Percentiles rank a stretch among this genome's conserved stretches.
Conservation (phyloP, 2,113 vertebrate species). For the Brienomyrus brachyistius region DNA sequence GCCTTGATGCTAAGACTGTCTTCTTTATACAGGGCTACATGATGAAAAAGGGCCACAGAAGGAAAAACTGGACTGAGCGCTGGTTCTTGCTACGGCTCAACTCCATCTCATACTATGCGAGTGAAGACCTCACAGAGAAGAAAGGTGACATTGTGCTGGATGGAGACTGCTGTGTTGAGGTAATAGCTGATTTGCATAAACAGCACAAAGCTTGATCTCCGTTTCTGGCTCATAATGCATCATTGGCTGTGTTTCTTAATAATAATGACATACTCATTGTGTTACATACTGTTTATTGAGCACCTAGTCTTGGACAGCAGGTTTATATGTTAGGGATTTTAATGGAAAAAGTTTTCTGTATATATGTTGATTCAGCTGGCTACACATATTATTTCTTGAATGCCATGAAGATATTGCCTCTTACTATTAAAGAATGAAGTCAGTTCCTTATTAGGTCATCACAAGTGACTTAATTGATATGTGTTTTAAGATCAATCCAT, state of each 20-base stretch:
- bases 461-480: neutral
- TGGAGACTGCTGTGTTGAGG: conserved; percentile 82
- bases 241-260: neutral
- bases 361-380: neutral
- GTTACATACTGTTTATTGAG: neutral
- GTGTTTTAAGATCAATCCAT: neutral
- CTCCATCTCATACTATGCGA: conserved; percentile 82
- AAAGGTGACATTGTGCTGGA: conserved; percentile 86
- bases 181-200: conserved; percentile 36
- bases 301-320: neutral
- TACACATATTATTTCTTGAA: neutral
- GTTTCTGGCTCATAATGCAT: neutral
- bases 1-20: neutral
- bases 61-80: conserved; percentile 97
- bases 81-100: conserved; percentile 89
- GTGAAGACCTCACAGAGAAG: conserved; percentile 87
- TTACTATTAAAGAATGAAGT: neutral
- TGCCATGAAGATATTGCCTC: neutral
- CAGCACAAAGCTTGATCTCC: neutral
- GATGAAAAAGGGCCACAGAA: conserved; percentile 93
- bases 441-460: neutral
- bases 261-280: neutral
- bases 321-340: neutral
- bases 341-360: neutral
- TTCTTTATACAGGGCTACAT: conserved; percentile 79